phyloP scores from a whole-genome alignment of 2,888 invertebrate species.

The Bellardia bayeri region DNA sequence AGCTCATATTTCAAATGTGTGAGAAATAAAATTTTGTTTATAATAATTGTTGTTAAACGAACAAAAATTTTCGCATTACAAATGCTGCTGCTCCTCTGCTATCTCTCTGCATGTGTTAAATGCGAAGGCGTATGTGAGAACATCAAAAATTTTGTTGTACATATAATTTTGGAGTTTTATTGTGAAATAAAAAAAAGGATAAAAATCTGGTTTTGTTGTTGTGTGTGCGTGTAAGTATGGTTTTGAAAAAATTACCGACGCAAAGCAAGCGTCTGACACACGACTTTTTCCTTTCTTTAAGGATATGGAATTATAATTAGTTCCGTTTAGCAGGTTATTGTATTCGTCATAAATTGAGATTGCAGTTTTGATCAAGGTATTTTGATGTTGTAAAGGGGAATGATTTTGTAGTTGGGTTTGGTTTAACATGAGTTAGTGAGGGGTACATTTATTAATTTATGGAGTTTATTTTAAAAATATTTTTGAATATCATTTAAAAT shows the following conservation, averaged over 20 bases:
- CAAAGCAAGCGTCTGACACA: constrained; percentile 73
- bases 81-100: too few relatives aligned
- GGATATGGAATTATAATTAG: constrained; percentile 71
- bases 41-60: neutral
- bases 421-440: neutral
- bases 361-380: constrained; percentile 16
- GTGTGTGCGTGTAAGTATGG: constrained; percentile 5
- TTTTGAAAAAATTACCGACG: constrained; percentile 56
- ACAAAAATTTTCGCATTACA: constrained; percentile 29
- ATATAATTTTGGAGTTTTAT: constrained; percentile 17
- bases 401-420: neutral
- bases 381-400: constrained; percentile 2
- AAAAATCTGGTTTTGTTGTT: constrained; percentile 49
- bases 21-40: constrained; percentile 65
- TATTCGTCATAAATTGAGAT: neutral
- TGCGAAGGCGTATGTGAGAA: constrained; percentile 71
- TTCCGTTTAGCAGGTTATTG: constrained; percentile 68
- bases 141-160: constrained; percentile 46
- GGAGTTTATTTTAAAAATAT: neutral
- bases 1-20: constrained; percentile 72
- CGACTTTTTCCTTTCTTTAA: constrained; percentile 60
- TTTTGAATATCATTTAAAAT: neutral
- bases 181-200: constrained; percentile 17
- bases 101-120: neutral
- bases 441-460: neutral